phyloP scores from a whole-genome alignment of 2,888 invertebrate species.

The Plutella xylostella region DNA sequence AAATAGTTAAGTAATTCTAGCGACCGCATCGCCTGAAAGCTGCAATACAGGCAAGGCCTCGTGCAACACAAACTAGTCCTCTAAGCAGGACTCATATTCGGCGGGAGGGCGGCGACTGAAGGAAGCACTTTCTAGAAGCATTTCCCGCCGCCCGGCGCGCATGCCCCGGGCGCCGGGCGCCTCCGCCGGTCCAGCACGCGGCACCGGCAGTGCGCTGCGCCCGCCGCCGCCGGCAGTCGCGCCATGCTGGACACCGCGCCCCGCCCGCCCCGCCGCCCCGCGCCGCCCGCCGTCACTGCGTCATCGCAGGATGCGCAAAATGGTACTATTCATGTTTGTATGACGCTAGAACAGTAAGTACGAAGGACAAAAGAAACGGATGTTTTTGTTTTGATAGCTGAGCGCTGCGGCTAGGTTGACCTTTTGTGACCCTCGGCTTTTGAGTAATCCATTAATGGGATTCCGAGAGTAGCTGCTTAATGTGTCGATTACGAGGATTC shows the following conservation, averaged over 20 bases:
- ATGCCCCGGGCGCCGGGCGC: conserved; percentile 30
- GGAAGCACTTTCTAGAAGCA: neutral
- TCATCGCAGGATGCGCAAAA: conserved; percentile 25
- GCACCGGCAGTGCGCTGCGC: conserved; percentile 15
- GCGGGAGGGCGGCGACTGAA: neutral
- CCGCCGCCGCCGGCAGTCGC: neutral
- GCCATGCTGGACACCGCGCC: neutral
- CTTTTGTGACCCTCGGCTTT: too few species aligned
- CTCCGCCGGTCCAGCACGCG: neutral
- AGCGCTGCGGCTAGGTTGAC: too few species aligned
- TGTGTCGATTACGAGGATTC: too few species aligned
- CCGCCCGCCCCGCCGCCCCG: neutral
- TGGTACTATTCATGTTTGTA: conserved; percentile 2
- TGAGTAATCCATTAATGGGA: too few species aligned
- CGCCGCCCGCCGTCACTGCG: conserved; percentile 40
- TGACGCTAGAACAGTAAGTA: conserved; percentile 2
- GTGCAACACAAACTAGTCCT: too few species aligned
- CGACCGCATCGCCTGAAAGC: too few species aligned
- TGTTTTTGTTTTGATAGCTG: too few species aligned
- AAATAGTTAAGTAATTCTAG: too few species aligned
- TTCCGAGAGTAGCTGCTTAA: too few species aligned
- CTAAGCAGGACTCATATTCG: neutral
- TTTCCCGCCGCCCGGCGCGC: conserved; percentile 53
- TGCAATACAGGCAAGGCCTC: too few species aligned
- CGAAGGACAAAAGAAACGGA: too few species aligned